phyloP scores from a whole-genome alignment of 2,113 vertebrate species.

The Prunella fulvescens region DNA sequence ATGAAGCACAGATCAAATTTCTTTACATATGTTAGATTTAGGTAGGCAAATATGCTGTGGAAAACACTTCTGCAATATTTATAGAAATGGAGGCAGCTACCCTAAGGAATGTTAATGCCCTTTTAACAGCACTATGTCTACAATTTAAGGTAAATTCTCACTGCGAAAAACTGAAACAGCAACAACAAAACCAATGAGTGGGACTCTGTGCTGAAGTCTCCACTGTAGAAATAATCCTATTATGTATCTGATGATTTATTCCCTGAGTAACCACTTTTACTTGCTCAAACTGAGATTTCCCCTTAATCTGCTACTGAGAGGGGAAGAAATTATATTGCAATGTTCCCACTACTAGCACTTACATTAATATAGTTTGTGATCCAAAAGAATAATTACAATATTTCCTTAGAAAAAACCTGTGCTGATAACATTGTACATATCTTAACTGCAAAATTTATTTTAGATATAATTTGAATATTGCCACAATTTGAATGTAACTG shows the following conservation, averaged over 20 bases:
- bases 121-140: background rate
- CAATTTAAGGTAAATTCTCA: background rate
- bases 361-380: background rate
- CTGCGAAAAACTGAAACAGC: background rate
- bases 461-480: background rate
- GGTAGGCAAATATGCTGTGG: background rate
- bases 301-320: background rate
- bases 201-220: background rate
- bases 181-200: background rate
- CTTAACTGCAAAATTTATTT: background rate
- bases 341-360: background rate
- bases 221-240: background rate
- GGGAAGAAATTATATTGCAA: background rate
- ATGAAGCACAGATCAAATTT: background rate
- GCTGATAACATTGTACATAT: background rate
- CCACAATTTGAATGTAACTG: background rate
- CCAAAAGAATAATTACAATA: background rate
- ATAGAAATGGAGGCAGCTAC: background rate
- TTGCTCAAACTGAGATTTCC: background rate
- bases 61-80: background rate
- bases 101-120: background rate
- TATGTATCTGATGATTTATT: background rate
- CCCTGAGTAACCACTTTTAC: background rate
- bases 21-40: background rate
- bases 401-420: background rate